Percentiles rank a stretch among this genome's conserved stretches.
Conservation (phyloP, 2,113 vertebrate genomes). For the Daphoenositta chrysoptera region DNA sequence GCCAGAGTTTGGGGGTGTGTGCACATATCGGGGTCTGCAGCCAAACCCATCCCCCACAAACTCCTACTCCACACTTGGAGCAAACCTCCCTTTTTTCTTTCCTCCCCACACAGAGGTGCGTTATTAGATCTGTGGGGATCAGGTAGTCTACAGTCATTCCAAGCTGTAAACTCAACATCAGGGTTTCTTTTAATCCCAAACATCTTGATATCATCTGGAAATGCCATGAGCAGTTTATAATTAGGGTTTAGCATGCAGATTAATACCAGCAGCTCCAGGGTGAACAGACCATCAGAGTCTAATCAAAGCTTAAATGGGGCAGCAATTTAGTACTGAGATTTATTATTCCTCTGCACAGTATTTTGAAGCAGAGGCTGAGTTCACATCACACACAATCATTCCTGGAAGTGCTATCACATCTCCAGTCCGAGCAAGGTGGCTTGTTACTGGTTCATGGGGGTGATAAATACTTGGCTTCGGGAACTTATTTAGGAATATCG, state of each 20-base stretch:
- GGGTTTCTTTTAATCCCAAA: conserved; percentile 70
- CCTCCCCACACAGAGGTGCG: background rate
- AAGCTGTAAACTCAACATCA: conserved; percentile 56
- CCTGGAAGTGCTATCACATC: conserved; percentile 48
- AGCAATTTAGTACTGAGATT: conserved; percentile 64
- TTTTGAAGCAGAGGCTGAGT: conserved; percentile 47
- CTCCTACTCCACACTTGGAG: background rate
- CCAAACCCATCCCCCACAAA: background rate
- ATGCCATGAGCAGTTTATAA: conserved; percentile 69
- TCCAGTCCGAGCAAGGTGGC: background rate
- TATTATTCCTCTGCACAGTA: conserved; percentile 44
- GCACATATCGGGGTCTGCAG: background rate
- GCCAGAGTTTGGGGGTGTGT: background rate
- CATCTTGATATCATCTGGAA: conserved; percentile 76
- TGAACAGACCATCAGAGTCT: conserved; percentile 61
- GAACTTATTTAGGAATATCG: background rate
- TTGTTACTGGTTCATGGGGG: conserved; percentile 7
- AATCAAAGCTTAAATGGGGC: conserved; percentile 60
- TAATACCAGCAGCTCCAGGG: conserved; percentile 56
- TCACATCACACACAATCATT: conserved; percentile 55
- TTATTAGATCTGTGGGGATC: conserved; percentile 18
- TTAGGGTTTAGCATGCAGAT: conserved; percentile 60
- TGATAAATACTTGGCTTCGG: background rate
- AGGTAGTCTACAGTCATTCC: conserved; percentile 47
- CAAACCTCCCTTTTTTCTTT: background rate